Conservation (phyloP, 30 jellyfish, hydroid and myxozoan species). For the Cassiopea xamachana region DNA sequence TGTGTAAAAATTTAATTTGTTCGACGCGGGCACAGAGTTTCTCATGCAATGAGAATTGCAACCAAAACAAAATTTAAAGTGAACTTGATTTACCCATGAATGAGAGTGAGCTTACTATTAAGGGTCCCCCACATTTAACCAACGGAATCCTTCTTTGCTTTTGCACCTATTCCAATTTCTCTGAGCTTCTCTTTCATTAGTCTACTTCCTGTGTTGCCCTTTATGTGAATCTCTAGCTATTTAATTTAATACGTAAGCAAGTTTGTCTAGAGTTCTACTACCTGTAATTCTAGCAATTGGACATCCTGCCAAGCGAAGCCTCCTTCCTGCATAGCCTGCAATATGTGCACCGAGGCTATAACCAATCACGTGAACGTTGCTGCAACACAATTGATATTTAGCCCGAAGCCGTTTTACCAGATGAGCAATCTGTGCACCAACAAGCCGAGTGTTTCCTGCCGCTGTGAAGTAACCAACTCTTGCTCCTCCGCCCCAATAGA, state of each 20-base stretch:
- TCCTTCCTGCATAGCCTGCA: conserved; percentile 85
- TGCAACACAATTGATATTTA: conserved; percentile 48
- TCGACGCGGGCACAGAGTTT: too few species aligned
- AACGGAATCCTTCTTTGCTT: too few species aligned
- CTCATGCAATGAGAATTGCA: too few species aligned
- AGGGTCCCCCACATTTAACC: too few species aligned
- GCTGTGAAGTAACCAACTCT: conserved; percentile 76
- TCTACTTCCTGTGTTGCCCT: too few species aligned
- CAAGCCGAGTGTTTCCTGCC: conserved; percentile 82
- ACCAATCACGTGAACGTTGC: conserved; percentile 80
- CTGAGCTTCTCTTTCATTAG: too few species aligned
- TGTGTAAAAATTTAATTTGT: too few species aligned
- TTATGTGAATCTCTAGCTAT: too few species aligned
- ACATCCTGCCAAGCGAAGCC: conserved; percentile 64
- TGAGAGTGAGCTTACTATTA: too few species aligned
- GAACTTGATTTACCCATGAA: too few species aligned
- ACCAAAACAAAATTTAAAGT: too few species aligned
- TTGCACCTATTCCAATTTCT: too few species aligned
- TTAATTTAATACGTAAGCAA: neutral
- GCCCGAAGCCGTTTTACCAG: conserved; percentile 49
- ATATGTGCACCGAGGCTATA: conserved; percentile 89
- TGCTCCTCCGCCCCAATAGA: conserved; percentile 91
- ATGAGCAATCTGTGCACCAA: conserved; percentile 84
- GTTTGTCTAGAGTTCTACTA: neutral
- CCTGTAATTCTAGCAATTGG: conserved; percentile 90